Evolutionary conservation across 2,797 vertebrate species (phyloP).

Genomic region (Remorina albescens): DNA sequence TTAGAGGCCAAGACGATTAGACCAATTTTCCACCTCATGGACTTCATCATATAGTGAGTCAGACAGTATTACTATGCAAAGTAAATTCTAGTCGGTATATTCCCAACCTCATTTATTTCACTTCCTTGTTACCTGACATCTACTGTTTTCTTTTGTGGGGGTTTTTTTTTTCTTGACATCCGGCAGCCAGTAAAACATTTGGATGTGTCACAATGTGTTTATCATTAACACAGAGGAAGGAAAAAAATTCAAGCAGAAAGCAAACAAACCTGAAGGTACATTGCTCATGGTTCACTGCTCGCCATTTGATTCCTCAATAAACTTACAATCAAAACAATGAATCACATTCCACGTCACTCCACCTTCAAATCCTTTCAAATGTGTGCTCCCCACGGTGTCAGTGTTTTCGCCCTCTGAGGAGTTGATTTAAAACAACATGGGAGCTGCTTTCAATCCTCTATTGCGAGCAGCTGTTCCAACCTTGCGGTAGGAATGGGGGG

Average conservation of each 20-base stretch:
- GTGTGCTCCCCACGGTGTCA: slow-evolving; percentile 17
- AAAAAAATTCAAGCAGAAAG: slow-evolving; percentile 53
- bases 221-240: slow-evolving; percentile 62
- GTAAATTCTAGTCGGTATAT: slow-evolving; percentile 24
- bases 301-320: slow-evolving; percentile 70
- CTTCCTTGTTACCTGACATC: slow-evolving; percentile 35
- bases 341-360: slow-evolving; percentile 59
- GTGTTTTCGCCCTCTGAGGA: slow-evolving; percentile 41
- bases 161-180: slow-evolving; percentile 10
- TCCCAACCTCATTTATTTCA: slow-evolving; percentile 16
- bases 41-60: slow-evolving; percentile 69
- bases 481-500: slow-evolving; percentile 49
- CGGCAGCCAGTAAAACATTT: slow-evolving; percentile 51
- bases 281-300: slow-evolving; percentile 53
- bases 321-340: slow-evolving; percentile 67
- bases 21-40: slow-evolving; percentile 80
- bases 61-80: slow-evolving; percentile 38
- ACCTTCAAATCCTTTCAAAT: slow-evolving; percentile 51
- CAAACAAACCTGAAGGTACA: slow-evolving; percentile 68
- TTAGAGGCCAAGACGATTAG: slow-evolving; percentile 78
- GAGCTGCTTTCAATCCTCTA: slow-evolving; percentile 67
- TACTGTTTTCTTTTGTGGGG: slow-evolving; percentile 2
- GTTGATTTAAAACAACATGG: slow-evolving; percentile 56
- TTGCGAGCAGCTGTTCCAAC: slow-evolving; percentile 68
- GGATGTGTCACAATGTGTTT: slow-evolving; percentile 61